Evolutionary conservation across 2,113 vertebrate genomes (phyloP).

Genomic region (Rhadina sibilatrix): DNA sequence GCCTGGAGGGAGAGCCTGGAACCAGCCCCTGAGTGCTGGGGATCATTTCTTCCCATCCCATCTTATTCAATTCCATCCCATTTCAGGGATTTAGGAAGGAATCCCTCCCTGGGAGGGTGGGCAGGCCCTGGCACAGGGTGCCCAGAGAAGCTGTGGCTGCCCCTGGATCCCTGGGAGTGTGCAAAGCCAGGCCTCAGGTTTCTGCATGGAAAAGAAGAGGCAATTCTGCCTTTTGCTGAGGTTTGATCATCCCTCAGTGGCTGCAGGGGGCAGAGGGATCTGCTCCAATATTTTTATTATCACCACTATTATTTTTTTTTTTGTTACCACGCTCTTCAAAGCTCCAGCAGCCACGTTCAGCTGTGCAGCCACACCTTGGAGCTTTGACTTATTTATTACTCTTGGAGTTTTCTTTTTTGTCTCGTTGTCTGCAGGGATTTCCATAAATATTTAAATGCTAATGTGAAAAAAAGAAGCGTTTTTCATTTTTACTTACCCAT

Average conservation of each 20-base stretch:
- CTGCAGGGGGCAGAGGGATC: neutral
- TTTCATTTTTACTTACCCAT: slow-evolving; percentile 34
- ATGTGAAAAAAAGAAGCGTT: neutral
- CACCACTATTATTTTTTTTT: neutral
- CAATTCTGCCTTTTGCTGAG: neutral
- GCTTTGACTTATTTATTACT: slow-evolving; percentile 32
- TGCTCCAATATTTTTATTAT: neutral
- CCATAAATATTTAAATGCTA: slow-evolving; percentile 58
- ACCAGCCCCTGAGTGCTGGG: neutral
- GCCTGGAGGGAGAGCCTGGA: neutral
- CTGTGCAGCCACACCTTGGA: slow-evolving; percentile 30
- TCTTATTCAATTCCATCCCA: neutral
- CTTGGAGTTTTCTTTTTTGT: slow-evolving; percentile 24
- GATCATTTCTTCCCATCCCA: neutral
- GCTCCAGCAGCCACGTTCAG: neutral
- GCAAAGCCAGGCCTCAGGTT: neutral
- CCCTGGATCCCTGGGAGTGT: neutral
- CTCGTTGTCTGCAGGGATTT: slow-evolving; percentile 38
- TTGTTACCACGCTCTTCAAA: neutral
- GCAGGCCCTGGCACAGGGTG: neutral
- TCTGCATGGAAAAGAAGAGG: neutral
- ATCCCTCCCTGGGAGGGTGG: neutral
- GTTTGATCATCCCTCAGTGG: neutral
- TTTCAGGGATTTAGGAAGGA: neutral
- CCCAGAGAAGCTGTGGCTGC: neutral